Evolutionary conservation across 2,888 invertebrate species (phyloP).

Genomic region (Hirtodrosophila alboralis): DNA sequence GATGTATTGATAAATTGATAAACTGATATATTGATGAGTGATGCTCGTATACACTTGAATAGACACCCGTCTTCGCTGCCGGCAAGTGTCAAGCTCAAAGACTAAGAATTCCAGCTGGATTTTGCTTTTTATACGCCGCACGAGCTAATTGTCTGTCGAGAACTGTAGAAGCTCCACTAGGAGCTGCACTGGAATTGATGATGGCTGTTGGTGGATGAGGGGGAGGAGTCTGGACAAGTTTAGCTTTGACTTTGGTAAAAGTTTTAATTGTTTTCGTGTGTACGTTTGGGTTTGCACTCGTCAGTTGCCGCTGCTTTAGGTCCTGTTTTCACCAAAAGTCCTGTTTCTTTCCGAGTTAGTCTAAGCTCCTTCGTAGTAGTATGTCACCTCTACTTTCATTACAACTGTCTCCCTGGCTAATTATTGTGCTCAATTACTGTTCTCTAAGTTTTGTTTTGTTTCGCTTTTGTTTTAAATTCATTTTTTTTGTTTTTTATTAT

Average conservation of each 20-base stretch:
- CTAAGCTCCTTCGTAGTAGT: conserved; percentile 8
- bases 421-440: conserved; percentile 37
- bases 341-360: too few species aligned
- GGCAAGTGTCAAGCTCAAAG: conserved; percentile 33
- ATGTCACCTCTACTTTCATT: conserved; percentile 8
- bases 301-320: not conserved
- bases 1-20: too few species aligned
- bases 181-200: not conserved
- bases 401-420: conserved; percentile 19
- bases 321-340: not conserved
- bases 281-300: conserved; percentile 40
- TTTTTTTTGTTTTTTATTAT: too few species aligned
- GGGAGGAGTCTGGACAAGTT: conserved; percentile 2
- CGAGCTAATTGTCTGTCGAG: conserved; percentile 21
- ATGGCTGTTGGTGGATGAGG: too few species aligned
- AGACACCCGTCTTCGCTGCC: conserved; percentile 20
- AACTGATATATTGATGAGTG: not conserved
- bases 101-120: conserved; percentile 2
- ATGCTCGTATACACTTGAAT: conserved; percentile 5
- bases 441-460: conserved; percentile 4
- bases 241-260: conserved; percentile 50
- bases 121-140: conserved; percentile 51
- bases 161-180: not conserved
- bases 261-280: conserved; percentile 70
- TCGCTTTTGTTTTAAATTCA: too few species aligned